These are phyloP conservation scores for Aleiodes leptofemur DNA, from an alignment of 2,888 invertebrate genomes.

Conservation along the genomic window DNA sequence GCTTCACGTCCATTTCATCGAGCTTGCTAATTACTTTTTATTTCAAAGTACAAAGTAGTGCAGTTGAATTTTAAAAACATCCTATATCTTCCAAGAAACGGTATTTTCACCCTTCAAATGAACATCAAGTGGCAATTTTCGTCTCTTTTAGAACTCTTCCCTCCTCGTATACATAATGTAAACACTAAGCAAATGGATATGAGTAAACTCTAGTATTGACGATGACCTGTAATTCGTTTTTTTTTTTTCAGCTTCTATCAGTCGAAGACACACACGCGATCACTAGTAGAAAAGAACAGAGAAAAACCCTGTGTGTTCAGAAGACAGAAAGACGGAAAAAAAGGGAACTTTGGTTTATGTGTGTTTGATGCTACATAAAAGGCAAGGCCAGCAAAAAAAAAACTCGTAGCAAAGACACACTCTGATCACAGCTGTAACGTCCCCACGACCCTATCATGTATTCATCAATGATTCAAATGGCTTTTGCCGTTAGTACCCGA, in stretches of 20 bases:
- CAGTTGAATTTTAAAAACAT: no score
- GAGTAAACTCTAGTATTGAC: slow-evolving; percentile 54
- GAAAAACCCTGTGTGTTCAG: not conserved
- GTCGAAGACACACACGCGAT: slow-evolving; percentile 57
- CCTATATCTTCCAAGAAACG: no score
- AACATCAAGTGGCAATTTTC: not conserved
- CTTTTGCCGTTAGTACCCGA: not conserved
- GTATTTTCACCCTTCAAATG: no score
- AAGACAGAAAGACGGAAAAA: not conserved
- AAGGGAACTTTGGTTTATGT: slow-evolving; percentile 24
- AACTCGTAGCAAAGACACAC: slow-evolving; percentile 51
- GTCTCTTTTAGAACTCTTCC: not conserved
- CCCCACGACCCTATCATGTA: slow-evolving; percentile 70
- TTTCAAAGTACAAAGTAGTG: no score
- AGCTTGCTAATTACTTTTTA: no score
- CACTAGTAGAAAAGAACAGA: slow-evolving; percentile 30
- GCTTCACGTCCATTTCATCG: no score
- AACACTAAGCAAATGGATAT: slow-evolving; percentile 60
- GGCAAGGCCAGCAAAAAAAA: not conserved
- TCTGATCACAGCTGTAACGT: slow-evolving; percentile 69
- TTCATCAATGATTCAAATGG: slow-evolving; percentile 72
- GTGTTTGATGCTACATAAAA: slow-evolving; percentile 25
- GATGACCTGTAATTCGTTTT: slow-evolving; percentile 59
- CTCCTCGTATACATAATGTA: slow-evolving; percentile 42
- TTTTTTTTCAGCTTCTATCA: slow-evolving; percentile 64